Evolutionary conservation across 2,113 vertebrate species (phyloP).

Genomic region (Taxidea taxus): DNA sequence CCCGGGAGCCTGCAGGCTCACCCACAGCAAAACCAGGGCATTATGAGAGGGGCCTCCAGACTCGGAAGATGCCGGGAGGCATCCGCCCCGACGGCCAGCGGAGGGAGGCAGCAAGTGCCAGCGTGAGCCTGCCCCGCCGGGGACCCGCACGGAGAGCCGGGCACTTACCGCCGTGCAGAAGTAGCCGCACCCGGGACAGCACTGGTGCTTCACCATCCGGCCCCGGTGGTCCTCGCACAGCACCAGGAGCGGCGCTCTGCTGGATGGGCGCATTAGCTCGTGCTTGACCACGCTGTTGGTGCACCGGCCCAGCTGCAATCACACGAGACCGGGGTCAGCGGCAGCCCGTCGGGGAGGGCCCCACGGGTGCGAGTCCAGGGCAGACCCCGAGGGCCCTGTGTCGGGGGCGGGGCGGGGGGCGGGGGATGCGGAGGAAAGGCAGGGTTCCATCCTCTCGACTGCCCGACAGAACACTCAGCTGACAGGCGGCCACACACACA

Average conservation of each 20-base stretch:
- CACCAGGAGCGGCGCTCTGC: slow-evolving; percentile 92
- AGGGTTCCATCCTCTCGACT: not conserved
- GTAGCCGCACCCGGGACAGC: slow-evolving; percentile 97
- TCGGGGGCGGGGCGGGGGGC: no score
- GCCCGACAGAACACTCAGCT: not conserved
- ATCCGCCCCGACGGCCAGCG: not conserved
- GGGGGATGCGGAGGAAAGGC: no score
- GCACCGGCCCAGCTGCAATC: slow-evolving; percentile 90
- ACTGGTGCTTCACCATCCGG: slow-evolving; percentile 98
- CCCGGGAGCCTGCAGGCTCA: not conserved
- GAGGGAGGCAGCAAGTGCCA: not conserved
- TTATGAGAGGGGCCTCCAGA: not conserved
- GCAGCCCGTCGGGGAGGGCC: not conserved
- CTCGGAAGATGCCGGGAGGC: not conserved
- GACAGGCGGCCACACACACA: not conserved
- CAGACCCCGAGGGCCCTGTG: not conserved
- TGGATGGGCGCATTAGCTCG: slow-evolving; percentile 97
- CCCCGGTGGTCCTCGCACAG: slow-evolving; percentile 97
- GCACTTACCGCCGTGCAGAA: slow-evolving; percentile 92
- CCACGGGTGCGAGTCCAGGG: not conserved
- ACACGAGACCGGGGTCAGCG: slow-evolving; percentile 35
- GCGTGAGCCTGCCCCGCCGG: not conserved
- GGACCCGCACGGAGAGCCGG: not conserved
- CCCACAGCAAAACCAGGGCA: no score
- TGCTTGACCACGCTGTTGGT: slow-evolving; percentile 92